phyloP scores from a whole-genome alignment of 2,113 vertebrate species.

The Hippopotamus amphibius region DNA sequence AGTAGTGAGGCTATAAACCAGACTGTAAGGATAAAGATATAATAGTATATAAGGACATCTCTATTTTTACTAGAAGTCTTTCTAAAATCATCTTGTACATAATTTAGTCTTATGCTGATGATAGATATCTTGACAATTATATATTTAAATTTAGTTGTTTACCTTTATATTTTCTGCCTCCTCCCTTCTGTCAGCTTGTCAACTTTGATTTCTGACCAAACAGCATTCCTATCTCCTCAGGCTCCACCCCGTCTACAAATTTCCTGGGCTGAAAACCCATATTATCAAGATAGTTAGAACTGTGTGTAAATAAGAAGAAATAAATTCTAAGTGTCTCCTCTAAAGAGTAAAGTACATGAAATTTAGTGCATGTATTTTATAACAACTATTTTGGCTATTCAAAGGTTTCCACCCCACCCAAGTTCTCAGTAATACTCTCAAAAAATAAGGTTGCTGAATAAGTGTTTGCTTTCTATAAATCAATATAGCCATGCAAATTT shows the following conservation, averaged over 20 bases:
- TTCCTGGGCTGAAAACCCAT: neutral
- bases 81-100: neutral
- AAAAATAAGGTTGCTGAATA: neutral
- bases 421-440: neutral
- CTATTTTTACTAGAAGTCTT: neutral
- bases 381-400: neutral
- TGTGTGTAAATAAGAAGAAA: neutral
- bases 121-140: neutral
- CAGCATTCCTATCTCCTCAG: neutral
- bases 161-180: constrained; percentile 27
- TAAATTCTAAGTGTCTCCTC: neutral
- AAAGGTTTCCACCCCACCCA: neutral
- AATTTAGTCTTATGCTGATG: constrained; percentile 5
- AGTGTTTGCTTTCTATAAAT: neutral
- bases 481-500: neutral
- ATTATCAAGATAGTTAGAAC: neutral
- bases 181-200: neutral
- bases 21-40: neutral
- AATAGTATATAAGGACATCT: neutral
- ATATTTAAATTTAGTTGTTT: neutral
- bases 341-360: neutral
- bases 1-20: neutral
- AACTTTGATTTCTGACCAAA: constrained; percentile 39
- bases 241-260: neutral
- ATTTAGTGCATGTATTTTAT: neutral